These are phyloP conservation scores for Pogonognathellus flavescens DNA, from an alignment of 1,140 invertebrate species.

Conservation along the genomic window DNA sequence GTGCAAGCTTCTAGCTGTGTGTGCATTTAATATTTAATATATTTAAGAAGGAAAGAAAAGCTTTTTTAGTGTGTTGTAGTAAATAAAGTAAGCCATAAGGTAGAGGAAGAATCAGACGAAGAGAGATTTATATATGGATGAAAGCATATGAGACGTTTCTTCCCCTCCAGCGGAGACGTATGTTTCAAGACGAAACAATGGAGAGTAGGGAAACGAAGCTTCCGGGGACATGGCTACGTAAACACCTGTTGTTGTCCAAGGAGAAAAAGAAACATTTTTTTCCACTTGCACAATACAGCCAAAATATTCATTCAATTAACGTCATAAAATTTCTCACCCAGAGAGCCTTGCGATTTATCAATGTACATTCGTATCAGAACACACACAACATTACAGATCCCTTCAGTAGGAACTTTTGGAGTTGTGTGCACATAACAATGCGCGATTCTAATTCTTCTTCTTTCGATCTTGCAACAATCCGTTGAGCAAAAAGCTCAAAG, in stretches of 20 bases:
- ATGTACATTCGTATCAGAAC: conserved; percentile 5
- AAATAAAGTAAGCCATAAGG: background rate
- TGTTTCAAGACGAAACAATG: conserved; percentile 60
- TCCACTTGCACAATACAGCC: conserved; percentile 40
- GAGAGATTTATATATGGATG: conserved; percentile 31
- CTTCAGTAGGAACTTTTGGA: no score
- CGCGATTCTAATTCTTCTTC: background rate
- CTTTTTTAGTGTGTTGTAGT: background rate
- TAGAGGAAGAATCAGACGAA: conserved; percentile 13
- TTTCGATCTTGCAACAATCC: no score
- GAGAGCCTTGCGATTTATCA: conserved; percentile 64
- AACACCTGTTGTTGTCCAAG: conserved; percentile 67
- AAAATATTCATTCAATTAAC: conserved; percentile 66
- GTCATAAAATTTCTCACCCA: conserved; percentile 66
- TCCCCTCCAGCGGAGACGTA: conserved; percentile 55
- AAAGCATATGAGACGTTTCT: conserved; percentile 47
- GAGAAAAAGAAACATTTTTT: conserved; percentile 56
- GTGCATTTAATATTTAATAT: background rate
- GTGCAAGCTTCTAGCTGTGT: background rate
- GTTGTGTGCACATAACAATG: no score
- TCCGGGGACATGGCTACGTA: conserved; percentile 67
- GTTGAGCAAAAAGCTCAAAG: no score
- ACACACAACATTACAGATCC: no score
- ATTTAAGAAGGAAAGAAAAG: background rate
- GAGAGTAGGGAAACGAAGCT: conserved; percentile 66